Base-by-base conservation (phyloP, 2,888 invertebrate genomes). In the Platycheirus rosarum region DNA sequence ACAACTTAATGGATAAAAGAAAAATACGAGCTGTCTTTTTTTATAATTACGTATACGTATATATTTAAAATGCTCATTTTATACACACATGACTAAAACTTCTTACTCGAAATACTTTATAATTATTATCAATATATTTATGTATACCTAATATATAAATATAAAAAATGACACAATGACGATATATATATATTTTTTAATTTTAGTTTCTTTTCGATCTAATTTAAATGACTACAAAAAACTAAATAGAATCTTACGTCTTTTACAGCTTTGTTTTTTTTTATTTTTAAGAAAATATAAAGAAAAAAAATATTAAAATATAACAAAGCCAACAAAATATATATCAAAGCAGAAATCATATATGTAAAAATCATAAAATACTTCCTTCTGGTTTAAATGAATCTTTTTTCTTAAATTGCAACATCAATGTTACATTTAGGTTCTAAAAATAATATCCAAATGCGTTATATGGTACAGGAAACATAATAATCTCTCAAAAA, bases 141-240 rank as follows among this genome's bases (percentile, higher is more conserved):
- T 57, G 53, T 66, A 62, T 60, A 70, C 63, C 57, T 71, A 60
- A 66, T 73, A 73, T 78, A 82, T 71, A 77, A 68, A 82, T 82
- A 82, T 82, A 82, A 82, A 82, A 82, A 82, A 82, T 82, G 82
- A 82, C 82, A 82, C 82, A 82, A 71, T 80, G 79, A 80, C 48
- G 66, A 37, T 63, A 57, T 40, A 55, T 57, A 18, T 26, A 32
- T 26, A 18, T 40, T 40, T 26, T 13, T 48, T 48, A 63, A 63
- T 68, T 66, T 51, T 44, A 70, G 48, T 71, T 53, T 48, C 70
- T 37, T 51, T 71, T 23, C 23, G 51, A 62, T 32, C 9, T 26
- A 71, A 76, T 66, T 76, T 65, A 75, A 46, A 9, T 29, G 42
- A 57, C 51, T 76, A 71, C 37, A 77, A 55, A 68, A 63, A 71